These are phyloP conservation scores for Saimiri boliviensis DNA, from an alignment of 2,113 vertebrate genomes.

Conservation along the genomic window DNA sequence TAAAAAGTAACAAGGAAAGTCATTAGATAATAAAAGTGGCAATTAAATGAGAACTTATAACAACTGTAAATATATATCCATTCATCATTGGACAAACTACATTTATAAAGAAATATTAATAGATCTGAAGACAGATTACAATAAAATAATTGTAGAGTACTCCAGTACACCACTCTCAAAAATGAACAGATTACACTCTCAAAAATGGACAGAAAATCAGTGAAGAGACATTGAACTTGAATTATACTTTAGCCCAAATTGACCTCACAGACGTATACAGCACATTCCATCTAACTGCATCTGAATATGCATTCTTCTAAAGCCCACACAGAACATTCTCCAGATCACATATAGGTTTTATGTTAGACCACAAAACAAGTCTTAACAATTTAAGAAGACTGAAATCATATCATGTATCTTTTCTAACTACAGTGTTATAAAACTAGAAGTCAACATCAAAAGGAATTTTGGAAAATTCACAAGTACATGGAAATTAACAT, in stretches of 20 bases:
- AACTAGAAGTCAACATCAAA: not conserved
- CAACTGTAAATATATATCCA: not conserved
- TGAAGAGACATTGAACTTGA: not conserved
- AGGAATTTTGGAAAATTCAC: not conserved
- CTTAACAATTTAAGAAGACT: not conserved
- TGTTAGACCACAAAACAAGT: not conserved
- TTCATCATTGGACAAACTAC: not conserved
- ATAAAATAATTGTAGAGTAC: not conserved
- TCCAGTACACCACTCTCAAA: not conserved
- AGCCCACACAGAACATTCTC: not conserved
- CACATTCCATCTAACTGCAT: not conserved
- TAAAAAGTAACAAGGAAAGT: not conserved
- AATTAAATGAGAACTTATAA: not conserved
- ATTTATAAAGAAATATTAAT: not conserved
- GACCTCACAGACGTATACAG: not conserved
- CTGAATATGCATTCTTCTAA: not conserved
- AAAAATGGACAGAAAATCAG: not conserved
- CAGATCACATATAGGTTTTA: not conserved
- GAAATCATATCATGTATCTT: not conserved
- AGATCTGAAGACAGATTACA: not conserved
- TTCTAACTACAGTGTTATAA: not conserved
- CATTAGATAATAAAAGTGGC: not conserved
- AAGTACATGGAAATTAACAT: not conserved
- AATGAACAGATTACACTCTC: not conserved
- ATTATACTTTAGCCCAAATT: not conserved